Conservation (phyloP, 2,888 invertebrate species). For the Cephus runcator region DNA sequence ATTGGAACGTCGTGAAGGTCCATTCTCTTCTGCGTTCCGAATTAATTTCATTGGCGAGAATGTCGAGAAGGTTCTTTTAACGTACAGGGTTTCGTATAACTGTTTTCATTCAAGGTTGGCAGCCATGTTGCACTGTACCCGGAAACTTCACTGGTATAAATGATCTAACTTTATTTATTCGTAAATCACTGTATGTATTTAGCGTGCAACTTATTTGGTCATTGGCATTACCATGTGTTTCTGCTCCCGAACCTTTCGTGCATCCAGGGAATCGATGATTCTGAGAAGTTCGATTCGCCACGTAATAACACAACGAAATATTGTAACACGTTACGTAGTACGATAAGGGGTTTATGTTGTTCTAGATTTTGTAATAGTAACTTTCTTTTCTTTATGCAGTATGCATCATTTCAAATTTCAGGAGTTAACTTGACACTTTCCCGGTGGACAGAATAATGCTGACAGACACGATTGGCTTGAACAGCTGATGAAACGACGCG, state of each 20-base stretch:
- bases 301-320: background rate
- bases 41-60: background rate
- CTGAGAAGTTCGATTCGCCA: background rate
- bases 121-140: background rate
- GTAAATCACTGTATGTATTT: background rate
- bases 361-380: background rate
- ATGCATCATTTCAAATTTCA: background rate
- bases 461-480: slow-evolving; percentile 12
- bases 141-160: background rate
- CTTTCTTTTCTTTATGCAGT: background rate
- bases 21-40: background rate
- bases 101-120: background rate
- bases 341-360: background rate
- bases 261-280: background rate
- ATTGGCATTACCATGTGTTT: background rate
- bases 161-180: background rate
- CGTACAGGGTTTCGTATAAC: background rate
- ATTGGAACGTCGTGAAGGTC: background rate
- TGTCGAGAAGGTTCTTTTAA: background rate
- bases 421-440: background rate
- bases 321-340: background rate
- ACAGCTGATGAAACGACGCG: slow-evolving; percentile 26
- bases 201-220: background rate
- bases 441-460: background rate
- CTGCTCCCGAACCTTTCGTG: background rate